Percentiles rank a stretch among this genome's conserved stretches.
Evolutionary conservation across 2,797 vertebrate genomes (phyloP).

Genomic region (Neosalanx taihuensis): DNA sequence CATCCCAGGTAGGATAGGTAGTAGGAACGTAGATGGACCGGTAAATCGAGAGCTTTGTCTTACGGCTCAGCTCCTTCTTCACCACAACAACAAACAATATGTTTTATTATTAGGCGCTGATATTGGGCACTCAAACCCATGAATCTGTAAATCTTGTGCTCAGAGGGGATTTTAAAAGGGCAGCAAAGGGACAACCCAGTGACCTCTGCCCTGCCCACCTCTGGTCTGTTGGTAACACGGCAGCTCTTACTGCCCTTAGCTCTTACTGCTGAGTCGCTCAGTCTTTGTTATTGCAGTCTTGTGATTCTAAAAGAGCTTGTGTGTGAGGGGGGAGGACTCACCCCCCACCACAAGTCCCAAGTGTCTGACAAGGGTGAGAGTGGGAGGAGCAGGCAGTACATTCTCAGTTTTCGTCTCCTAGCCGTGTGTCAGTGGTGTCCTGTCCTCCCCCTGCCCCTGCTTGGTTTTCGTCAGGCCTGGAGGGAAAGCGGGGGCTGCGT

Average conservation of each 20-base stretch:
- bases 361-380: background rate
- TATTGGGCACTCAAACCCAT: constrained; percentile 31
- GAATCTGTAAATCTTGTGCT: constrained; percentile 39
- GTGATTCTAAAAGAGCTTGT: background rate
- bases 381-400: background rate
- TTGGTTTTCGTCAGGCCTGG: constrained; percentile 62
- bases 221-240: background rate
- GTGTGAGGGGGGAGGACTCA: background rate
- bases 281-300: background rate
- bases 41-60: no score
- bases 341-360: background rate
- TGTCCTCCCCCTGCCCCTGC: constrained; percentile 28
- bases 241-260: background rate
- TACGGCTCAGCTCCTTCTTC: background rate
- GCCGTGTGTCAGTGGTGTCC: constrained; percentile 2
- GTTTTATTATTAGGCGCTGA: constrained; percentile 53
- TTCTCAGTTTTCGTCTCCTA: constrained; percentile 30
- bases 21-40: no score
- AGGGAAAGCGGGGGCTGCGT: constrained; percentile 26
- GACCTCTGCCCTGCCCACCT: constrained; percentile 39
- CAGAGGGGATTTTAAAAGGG: constrained; percentile 38
- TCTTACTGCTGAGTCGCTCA: no score
- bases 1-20: no score
- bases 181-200: constrained; percentile 22
- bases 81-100: constrained; percentile 44